Evolutionary conservation across 2,113 vertebrate species (phyloP).

Genomic region (Phyllopteryx taeniolatus): DNA sequence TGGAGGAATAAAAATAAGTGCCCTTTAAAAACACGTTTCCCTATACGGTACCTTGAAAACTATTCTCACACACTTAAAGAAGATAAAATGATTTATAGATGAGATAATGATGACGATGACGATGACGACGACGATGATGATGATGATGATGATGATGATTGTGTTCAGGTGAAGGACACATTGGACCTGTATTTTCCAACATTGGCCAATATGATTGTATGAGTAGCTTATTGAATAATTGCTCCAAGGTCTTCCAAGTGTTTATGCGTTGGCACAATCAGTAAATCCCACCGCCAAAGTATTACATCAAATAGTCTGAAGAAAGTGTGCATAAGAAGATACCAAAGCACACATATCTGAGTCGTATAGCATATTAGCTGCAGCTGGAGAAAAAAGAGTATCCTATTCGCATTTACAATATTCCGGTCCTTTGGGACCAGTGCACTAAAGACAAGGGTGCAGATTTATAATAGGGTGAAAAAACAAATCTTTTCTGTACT

Average conservation of each 20-base stretch:
- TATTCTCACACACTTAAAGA: background rate
- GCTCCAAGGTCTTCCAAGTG: constrained; percentile 7
- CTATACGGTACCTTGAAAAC: background rate
- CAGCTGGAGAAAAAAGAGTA: constrained; percentile 60
- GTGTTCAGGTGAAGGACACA: constrained; percentile 3
- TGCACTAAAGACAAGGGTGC: constrained; percentile 22
- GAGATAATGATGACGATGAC: background rate
- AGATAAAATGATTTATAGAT: background rate
- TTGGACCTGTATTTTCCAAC: background rate
- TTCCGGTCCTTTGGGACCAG: constrained; percentile 35
- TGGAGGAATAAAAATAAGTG: background rate
- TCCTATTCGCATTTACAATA: constrained; percentile 39
- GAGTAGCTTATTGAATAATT: background rate
- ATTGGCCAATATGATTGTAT: background rate
- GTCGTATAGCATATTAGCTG: constrained; percentile 46
- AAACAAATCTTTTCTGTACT: constrained; percentile 41
- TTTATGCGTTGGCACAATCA: constrained; percentile 57
- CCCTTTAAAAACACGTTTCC: background rate
- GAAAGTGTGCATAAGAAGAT: constrained; percentile 39
- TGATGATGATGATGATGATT: constrained; percentile 10
- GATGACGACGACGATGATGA: background rate
- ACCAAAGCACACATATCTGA: constrained; percentile 33
- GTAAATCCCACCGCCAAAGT: constrained; percentile 51
- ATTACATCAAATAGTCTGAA: constrained; percentile 20
- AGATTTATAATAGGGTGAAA: constrained; percentile 20